Percentiles rank a stretch among this genome's conserved stretches.
These are phyloP conservation scores for Nasalis larvatus DNA, from an alignment of 2,113 vertebrate genomes.

Conservation along the genomic window DNA sequence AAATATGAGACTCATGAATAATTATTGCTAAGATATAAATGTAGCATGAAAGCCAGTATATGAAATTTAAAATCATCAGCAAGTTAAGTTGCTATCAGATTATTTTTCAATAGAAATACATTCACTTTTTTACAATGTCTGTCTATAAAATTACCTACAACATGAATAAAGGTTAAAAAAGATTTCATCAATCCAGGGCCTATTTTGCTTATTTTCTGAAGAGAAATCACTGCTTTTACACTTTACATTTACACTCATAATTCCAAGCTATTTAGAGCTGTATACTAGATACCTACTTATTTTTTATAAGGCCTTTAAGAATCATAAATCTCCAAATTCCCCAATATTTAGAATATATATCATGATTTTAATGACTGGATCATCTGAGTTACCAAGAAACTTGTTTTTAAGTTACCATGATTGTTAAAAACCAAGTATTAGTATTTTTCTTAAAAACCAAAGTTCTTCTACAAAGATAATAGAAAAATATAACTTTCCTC, in stretches of 20 bases:
- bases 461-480: neutral
- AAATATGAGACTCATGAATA: conserved; percentile 29
- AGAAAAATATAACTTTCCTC: neutral
- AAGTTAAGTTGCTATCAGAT: neutral
- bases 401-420: neutral
- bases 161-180: neutral
- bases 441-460: conserved; percentile 40
- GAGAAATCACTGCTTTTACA: neutral
- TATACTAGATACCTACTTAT: neutral
- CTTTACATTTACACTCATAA: conserved; percentile 40
- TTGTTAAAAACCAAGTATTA: neutral
- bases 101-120: neutral
- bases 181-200: conserved; percentile 34
- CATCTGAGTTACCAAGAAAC: neutral
- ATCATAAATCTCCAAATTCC: neutral
- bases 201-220: neutral
- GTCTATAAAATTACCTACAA: neutral
- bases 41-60: conserved; percentile 52
- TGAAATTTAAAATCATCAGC: neutral
- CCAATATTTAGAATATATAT: neutral
- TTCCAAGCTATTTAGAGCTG: neutral
- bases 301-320: conserved; percentile 6
- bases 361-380: neutral
- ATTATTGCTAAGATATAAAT: conserved; percentile 64
- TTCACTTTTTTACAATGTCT: neutral